Evolutionary conservation across 2,797 vertebrate genomes (phyloP).

Genomic region (Antrozous pallidus): DNA sequence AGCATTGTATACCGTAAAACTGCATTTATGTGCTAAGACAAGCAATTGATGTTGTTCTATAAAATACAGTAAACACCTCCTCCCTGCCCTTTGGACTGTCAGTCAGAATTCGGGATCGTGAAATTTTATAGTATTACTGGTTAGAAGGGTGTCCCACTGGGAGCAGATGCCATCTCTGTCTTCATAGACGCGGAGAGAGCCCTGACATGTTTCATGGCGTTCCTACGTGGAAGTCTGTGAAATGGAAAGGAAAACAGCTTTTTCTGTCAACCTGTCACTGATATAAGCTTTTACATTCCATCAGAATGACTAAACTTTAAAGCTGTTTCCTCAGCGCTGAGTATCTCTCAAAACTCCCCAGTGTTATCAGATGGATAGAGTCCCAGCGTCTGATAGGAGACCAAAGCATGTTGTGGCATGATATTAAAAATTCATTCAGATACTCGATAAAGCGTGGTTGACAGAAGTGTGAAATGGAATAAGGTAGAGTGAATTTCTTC

Average conservation of each 20-base stretch:
- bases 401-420: conserved; percentile 83
- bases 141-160: conserved; percentile 84
- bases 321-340: conserved; percentile 84
- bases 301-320: conserved; percentile 89
- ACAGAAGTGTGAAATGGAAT: conserved; percentile 84
- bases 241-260: conserved; percentile 91
- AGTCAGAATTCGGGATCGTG: conserved; percentile 85
- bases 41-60: conserved; percentile 81
- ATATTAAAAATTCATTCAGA: conserved; percentile 86
- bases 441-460: conserved; percentile 84
- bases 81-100: conserved; percentile 83
- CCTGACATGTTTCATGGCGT: conserved; percentile 89
- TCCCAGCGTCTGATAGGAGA: conserved; percentile 84
- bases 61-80: conserved; percentile 83
- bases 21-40: conserved; percentile 81
- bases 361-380: conserved; percentile 87
- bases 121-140: conserved; percentile 85
- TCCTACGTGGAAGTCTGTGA: conserved; percentile 89
- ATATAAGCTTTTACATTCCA: conserved; percentile 88
- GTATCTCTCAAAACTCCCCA: conserved; percentile 86
- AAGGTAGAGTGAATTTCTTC: conserved; percentile 83
- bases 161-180: conserved; percentile 86
- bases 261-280: conserved; percentile 91
- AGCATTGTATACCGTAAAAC: conserved; percentile 79
- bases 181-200: conserved; percentile 86